A percentile compares a stretch with the other conserved stretches of the same genome.
Evolutionary conservation across 2,888 invertebrate species (phyloP).

Genomic region (Drosophila monieri): DNA sequence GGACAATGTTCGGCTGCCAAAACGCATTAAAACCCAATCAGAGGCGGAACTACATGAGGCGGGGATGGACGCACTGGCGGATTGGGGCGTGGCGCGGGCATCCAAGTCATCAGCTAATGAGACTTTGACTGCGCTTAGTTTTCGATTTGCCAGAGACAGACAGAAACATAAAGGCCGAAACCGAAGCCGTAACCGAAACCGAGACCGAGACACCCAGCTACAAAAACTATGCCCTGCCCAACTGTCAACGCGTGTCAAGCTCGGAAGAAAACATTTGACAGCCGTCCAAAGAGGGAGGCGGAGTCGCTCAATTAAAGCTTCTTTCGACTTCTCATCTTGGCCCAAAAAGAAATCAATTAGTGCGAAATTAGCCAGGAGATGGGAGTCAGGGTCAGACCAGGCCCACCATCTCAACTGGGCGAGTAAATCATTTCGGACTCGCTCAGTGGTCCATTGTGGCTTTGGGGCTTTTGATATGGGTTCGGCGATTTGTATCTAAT

Average conservation of each 20-base stretch:
- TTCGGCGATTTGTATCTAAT: slow-evolving; percentile 66
- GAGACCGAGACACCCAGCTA: slow-evolving; percentile 9
- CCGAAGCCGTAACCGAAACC: slow-evolving; percentile 17
- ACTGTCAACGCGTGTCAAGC: slow-evolving; percentile 74
- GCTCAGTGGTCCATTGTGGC: slow-evolving; percentile 49
- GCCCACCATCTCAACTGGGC: slow-evolving; percentile 27
- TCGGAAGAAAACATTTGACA: slow-evolving; percentile 66
- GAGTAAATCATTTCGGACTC: slow-evolving; percentile 58
- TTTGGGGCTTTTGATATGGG: slow-evolving; percentile 64
- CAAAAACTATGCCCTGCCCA: slow-evolving; percentile 50
- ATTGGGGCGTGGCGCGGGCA: slow-evolving; percentile 33
- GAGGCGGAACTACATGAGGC: slow-evolving; percentile 34
- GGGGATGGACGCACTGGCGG: neutral
- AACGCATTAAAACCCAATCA: slow-evolving; percentile 77
- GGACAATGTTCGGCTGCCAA: slow-evolving; percentile 51
- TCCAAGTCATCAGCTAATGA: slow-evolving; percentile 72
- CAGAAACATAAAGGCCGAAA: slow-evolving; percentile 12
- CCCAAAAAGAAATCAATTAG: slow-evolving; percentile 72
- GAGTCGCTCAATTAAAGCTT: slow-evolving; percentile 68
- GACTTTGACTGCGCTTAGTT: slow-evolving; percentile 76
- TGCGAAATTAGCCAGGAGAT: slow-evolving; percentile 66
- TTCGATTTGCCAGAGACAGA: slow-evolving; percentile 64
- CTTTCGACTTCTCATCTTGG: slow-evolving; percentile 45
- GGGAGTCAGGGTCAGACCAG: slow-evolving; percentile 33
- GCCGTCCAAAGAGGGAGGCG: slow-evolving; percentile 26